These are phyloP conservation scores for Crax fasciolata DNA, from an alignment of 2,797 vertebrate species.

Conservation along the genomic window DNA sequence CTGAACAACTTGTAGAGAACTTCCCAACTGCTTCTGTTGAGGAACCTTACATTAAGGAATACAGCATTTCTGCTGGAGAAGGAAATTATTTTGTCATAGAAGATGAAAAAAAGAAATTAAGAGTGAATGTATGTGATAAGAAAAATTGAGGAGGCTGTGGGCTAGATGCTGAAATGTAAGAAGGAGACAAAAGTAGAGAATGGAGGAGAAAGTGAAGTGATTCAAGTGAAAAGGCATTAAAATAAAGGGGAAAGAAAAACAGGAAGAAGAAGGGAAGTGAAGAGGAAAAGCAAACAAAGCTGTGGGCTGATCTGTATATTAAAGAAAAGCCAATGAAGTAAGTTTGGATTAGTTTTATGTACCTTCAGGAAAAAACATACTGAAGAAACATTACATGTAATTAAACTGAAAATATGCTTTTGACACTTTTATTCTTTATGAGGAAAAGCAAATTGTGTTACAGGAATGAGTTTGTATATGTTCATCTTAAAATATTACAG, in stretches of 20 bases:
- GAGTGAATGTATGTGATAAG: background rate
- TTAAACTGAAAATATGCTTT: slow-evolving; percentile 40
- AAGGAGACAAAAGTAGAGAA: background rate
- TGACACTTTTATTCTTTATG: background rate
- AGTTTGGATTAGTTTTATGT: slow-evolving; percentile 3
- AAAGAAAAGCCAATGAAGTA: background rate
- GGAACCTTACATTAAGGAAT: background rate
- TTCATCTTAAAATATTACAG: slow-evolving; percentile 29
- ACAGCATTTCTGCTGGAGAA: background rate
- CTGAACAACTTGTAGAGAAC: background rate
- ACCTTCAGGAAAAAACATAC: background rate
- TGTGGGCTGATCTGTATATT: background rate
- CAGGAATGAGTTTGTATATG: slow-evolving; percentile 37
- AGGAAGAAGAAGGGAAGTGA: background rate
- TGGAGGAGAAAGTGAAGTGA: background rate
- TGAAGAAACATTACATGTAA: background rate
- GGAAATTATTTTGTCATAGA: background rate
- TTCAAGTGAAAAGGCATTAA: background rate
- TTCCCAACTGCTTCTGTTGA: background rate
- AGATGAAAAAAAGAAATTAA: background rate
- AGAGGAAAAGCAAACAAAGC: background rate
- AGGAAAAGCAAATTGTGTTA: background rate
- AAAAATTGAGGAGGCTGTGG: background rate
- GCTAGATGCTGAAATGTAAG: background rate
- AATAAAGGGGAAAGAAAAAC: background rate